phyloP scores from a whole-genome alignment of 2,888 invertebrate genomes.

The Chelonus formosanus region DNA sequence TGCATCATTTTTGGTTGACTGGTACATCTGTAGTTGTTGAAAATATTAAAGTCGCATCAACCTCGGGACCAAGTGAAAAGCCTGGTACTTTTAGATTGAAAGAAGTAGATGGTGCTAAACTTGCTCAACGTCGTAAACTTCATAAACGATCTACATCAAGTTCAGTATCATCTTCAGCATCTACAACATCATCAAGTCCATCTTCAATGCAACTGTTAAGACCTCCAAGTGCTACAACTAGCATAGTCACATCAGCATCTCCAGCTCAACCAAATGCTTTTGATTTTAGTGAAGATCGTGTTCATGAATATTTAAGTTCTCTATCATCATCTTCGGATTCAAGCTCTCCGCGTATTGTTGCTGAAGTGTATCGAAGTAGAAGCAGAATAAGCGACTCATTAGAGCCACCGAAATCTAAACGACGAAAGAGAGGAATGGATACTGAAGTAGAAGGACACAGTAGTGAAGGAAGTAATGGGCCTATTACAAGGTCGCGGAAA shows the following conservation, averaged over 20 bases:
- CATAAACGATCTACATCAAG: constrained; percentile 69
- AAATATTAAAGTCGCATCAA: neutral
- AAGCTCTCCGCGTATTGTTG: constrained; percentile 48
- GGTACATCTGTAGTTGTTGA: constrained; percentile 37
- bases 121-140: constrained; percentile 75
- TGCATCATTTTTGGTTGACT: constrained; percentile 75
- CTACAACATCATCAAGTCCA: constrained; percentile 57
- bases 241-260: constrained; percentile 48
- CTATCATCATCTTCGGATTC: constrained; percentile 65
- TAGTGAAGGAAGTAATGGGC: constrained; percentile 44
- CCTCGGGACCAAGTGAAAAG: constrained; percentile 72
- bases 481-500: constrained; percentile 59
- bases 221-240: constrained; percentile 47
- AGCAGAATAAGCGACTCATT: constrained; percentile 28
- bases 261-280: constrained; percentile 61
- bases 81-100: constrained; percentile 78
- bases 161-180: constrained; percentile 64
- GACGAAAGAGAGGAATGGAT: constrained; percentile 43
- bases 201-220: constrained; percentile 47
- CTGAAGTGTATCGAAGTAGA: constrained; percentile 1
- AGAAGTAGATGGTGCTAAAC: constrained; percentile 76
- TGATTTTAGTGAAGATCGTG: constrained; percentile 66
- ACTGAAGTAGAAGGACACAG: constrained; percentile 9
- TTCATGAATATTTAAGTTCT: constrained; percentile 67
- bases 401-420: constrained; percentile 40